Percentiles rank a stretch among this genome's conserved stretches.
phyloP scores from a whole-genome alignment of 2,797 vertebrate genomes.

The Ctenosaura bakeri region DNA sequence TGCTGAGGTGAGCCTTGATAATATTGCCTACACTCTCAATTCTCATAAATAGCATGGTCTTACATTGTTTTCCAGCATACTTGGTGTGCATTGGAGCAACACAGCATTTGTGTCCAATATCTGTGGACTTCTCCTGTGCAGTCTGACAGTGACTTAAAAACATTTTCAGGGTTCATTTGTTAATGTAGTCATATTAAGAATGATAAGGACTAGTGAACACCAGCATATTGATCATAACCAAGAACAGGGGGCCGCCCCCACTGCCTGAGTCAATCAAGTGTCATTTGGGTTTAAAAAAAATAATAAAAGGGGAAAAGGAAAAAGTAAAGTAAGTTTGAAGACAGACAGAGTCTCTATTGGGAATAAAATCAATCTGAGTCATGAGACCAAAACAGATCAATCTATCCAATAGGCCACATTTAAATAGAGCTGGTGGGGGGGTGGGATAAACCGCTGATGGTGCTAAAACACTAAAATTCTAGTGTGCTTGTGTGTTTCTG shows the following conservation, averaged over 20 bases:
- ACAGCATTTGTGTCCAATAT: slow-evolving; percentile 42
- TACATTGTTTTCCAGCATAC: slow-evolving; percentile 37
- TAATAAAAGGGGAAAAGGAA: slow-evolving; percentile 61
- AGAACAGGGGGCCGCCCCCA: slow-evolving; percentile 68
- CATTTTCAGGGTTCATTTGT: slow-evolving; percentile 66
- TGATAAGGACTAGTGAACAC: slow-evolving; percentile 78
- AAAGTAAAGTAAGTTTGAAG: slow-evolving; percentile 80
- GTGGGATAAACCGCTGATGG: slow-evolving; percentile 67
- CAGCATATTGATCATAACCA: slow-evolving; percentile 84
- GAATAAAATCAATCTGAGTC: slow-evolving; percentile 89
- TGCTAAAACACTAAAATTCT: slow-evolving; percentile 55
- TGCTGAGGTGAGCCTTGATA: neutral
- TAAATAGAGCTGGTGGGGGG: slow-evolving; percentile 48
- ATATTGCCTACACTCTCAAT: slow-evolving; percentile 24
- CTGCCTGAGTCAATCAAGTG: slow-evolving; percentile 81
- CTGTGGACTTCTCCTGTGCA: slow-evolving; percentile 46
- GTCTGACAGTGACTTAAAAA: slow-evolving; percentile 61
- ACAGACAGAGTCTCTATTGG: slow-evolving; percentile 75
- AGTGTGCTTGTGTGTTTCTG: neutral
- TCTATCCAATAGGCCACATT: slow-evolving; percentile 69
- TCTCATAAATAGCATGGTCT: slow-evolving; percentile 3
- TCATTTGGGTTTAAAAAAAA: slow-evolving; percentile 70
- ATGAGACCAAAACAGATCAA: slow-evolving; percentile 80
- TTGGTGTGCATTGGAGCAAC: slow-evolving; percentile 29
- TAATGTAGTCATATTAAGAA: slow-evolving; percentile 61